Percentiles rank a stretch among this genome's conserved stretches.
These are phyloP conservation scores for Sitta europaea DNA, from an alignment of 2,113 vertebrate species.

Conservation along the genomic window DNA sequence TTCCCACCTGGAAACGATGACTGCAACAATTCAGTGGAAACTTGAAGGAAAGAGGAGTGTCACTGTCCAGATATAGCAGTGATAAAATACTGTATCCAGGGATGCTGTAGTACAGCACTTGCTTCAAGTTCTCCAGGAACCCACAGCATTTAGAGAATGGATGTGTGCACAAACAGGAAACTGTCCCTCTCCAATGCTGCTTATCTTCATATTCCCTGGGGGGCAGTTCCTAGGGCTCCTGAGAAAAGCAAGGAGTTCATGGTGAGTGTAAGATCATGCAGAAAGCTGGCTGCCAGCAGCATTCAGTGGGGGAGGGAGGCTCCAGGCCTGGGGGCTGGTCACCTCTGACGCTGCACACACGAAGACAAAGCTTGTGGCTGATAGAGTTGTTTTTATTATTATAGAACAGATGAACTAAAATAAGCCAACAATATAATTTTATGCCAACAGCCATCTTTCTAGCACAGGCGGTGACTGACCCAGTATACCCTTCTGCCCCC, in stretches of 20 bases:
- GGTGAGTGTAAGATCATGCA: neutral
- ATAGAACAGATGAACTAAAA: constrained; percentile 79
- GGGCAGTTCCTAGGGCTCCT: neutral
- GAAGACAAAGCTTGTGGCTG: constrained; percentile 52
- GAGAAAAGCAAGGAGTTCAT: neutral
- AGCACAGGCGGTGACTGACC: constrained; percentile 59
- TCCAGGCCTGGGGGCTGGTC: neutral
- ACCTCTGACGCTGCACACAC: neutral
- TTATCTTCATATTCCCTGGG: neutral
- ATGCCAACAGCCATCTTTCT: constrained; percentile 69
- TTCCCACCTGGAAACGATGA: neutral
- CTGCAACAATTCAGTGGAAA: neutral
- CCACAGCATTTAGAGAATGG: neutral
- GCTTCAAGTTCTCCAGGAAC: neutral
- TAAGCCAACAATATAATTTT: constrained; percentile 72
- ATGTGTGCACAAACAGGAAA: neutral
- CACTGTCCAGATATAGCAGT: neutral
- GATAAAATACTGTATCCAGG: neutral
- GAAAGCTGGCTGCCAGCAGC: neutral
- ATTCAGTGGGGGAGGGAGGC: neutral
- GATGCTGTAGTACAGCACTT: neutral
- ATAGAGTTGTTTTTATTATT: constrained; percentile 78
- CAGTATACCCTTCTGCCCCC: neutral
- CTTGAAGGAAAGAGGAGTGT: neutral
- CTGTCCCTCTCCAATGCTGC: neutral